Conservation (phyloP, 2,888 invertebrate genomes). For the Blastobasis adustella region DNA sequence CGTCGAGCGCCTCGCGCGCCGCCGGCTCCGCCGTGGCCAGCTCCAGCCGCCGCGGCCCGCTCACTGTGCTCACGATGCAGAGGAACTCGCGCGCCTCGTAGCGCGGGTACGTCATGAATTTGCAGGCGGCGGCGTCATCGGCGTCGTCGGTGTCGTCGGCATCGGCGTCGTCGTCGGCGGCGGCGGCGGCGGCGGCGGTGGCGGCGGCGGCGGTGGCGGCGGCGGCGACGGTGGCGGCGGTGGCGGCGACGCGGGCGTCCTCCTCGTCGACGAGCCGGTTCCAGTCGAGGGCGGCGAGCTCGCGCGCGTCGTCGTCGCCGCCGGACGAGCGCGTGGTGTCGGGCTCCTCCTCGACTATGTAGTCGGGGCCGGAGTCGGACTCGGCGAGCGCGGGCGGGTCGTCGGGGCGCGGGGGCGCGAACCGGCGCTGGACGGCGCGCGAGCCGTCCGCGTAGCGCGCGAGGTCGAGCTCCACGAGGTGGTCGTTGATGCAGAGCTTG, state of each 20-base stretch:
- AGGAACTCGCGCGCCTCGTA: constrained; percentile 31
- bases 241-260: constrained; percentile 14
- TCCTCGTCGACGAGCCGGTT: constrained; percentile 44
- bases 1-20: no score
- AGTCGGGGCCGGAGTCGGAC: constrained; percentile 46
- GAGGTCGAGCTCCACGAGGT: constrained; percentile 61
- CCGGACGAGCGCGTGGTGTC: constrained; percentile 16
- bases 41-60: constrained; percentile 38
- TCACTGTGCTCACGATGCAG: constrained; percentile 47
- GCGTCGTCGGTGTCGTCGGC: no score
- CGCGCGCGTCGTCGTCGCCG: constrained; percentile 17
- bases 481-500: constrained; percentile 59
- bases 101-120: constrained; percentile 31
- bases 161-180: no score
- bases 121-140: constrained; percentile 17
- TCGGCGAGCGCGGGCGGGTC: constrained; percentile 14
- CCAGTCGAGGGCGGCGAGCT: constrained; percentile 40
- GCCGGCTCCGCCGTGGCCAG: constrained; percentile 39
- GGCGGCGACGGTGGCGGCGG: constrained; percentile 5
- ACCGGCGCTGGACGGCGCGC: constrained; percentile 39
- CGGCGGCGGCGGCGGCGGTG: no score
- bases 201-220: no score
- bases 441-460: constrained; percentile 48
- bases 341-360: constrained; percentile 38
- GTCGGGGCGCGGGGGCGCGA: constrained; percentile 16